phyloP scores from a whole-genome alignment of 2,113 vertebrate genomes.

The Ia io region DNA sequence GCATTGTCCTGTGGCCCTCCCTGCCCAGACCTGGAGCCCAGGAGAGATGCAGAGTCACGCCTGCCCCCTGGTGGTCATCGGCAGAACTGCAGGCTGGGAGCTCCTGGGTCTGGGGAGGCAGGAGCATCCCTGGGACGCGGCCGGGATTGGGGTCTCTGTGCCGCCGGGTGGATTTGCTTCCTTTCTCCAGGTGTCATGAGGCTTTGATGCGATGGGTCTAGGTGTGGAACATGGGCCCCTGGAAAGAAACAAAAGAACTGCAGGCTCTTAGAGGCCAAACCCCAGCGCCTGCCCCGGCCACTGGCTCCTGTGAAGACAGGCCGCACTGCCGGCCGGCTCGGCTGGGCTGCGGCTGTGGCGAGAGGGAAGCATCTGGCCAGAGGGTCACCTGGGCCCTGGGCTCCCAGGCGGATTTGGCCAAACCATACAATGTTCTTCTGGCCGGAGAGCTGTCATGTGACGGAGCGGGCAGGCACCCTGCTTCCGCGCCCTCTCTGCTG shows the following conservation, averaged over 20 bases:
- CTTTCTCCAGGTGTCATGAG: background rate
- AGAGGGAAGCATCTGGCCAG: background rate
- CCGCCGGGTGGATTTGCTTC: background rate
- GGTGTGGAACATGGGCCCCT: background rate
- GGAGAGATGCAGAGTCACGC: constrained; percentile 66
- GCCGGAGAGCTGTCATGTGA: background rate
- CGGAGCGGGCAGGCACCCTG: background rate
- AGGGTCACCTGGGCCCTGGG: background rate
- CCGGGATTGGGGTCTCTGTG: fast-evolving
- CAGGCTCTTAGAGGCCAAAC: background rate
- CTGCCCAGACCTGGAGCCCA: background rate
- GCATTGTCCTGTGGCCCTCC: background rate
- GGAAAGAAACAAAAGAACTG: constrained; percentile 32
- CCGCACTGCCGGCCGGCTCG: background rate
- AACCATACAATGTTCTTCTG: background rate
- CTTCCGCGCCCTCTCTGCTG: constrained; percentile 49
- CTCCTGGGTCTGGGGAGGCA: constrained; percentile 48
- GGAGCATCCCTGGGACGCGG: background rate
- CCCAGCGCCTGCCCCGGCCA: background rate
- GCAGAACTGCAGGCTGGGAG: constrained; percentile 72
- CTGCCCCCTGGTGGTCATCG: constrained; percentile 88
- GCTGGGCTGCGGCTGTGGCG: background rate
- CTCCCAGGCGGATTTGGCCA: background rate
- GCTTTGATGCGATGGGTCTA: constrained; percentile 2
- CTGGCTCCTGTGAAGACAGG: background rate